Evolutionary conservation across 2,888 invertebrate genomes (phyloP), one percentile per base, ranked within the genome.

Genomic region (Harmothoe impar): DNA sequence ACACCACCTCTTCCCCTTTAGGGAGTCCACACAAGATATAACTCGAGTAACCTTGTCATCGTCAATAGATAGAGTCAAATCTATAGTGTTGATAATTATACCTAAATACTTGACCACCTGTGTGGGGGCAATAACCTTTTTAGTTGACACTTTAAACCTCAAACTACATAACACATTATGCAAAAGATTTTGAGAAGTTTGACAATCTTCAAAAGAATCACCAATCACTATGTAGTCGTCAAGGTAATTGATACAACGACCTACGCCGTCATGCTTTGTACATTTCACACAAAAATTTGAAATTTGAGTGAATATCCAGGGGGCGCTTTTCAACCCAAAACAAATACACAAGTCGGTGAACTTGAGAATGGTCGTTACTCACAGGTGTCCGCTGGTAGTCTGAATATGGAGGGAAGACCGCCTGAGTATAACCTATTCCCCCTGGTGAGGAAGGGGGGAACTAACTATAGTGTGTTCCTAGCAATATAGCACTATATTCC

Each of bases 301-400:
- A 35, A 78, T 29, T 78, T 78, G 78, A n/a, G 78, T 29, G 25
- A 78, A 78, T n/a, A 78, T 78, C 3, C 20, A 78, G 1, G 78
- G 78, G 17, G 78, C 78, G 31, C 78, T 10, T 5, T 35, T 78
- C 17, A 78, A 20, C 1, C 78, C 78, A 78, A 78, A 78, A 35
- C n/a, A n/a, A 3, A 78, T n/a, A 12, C 78, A 33, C 5, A 29
- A 5, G 78, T n/a, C n/a, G n/a, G n/a, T n/a, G n/a, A n/a, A n/a
- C n/a, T n/a, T n/a, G n/a, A n/a, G n/a, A n/a, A n/a, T n/a, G n/a
- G n/a, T n/a, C n/a, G n/a, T n/a, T n/a, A n/a, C n/a, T n/a, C n/a
- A n/a, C n/a, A n/a, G n/a, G n/a, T n/a, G n/a, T n/a, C n/a, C n/a
- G n/a, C n/a, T n/a, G n/a, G n/a, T n/a, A n/a, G n/a, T n/a, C n/a